Base-by-base conservation (phyloP, 1,140 invertebrate species). In the Diachasma alloeum region DNA sequence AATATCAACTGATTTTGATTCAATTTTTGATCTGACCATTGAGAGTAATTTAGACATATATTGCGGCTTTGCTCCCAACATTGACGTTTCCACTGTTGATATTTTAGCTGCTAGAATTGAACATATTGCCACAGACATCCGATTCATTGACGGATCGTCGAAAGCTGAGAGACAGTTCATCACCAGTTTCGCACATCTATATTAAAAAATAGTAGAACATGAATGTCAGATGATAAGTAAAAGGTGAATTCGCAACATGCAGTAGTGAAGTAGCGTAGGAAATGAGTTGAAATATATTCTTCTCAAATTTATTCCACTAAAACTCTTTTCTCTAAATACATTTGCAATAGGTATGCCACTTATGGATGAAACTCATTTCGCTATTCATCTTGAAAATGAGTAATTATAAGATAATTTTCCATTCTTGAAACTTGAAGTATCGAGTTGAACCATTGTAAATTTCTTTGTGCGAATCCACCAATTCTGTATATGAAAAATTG, bases 51-150 rank as follows among this genome's bases (percentile, higher is more conserved):
- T 95, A 19, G 91, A 90, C 94, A 96, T 95, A 81, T 95, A 96
- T 31, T 91, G 87, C 0, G 91, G 91, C 76, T 94, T 91, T 6
- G 93, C 91, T 36, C 94, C 95, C 1, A 96, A 88, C 84, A 92
- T 90, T 2, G 94, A 93, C 1, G 94, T 96, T 87, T 96, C 93
- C 17, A 90, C 87, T 0, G 94, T 95, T 8, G 94, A 93, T 77
- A 96, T 95, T 88, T 95, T 92, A 13, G 93, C 92, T 37, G 93
- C 93, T 81, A 91, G 81, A 73, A 96, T 96, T 71, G 94, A 95
- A 83, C 94, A 95, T 78, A 96, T 96, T 2, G 95, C 95, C 15
- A 96, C 94, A 48, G 94, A 94, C 94, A 96, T 95, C 69, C 95
- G 90, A 83, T 94, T 94, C 92, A 95, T 95, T 42, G 93, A 93